Evolutionary conservation across 1,140 invertebrate genomes (phyloP), one percentile per base, ranked within the genome.

Genomic region (Aphis gossypii): DNA sequence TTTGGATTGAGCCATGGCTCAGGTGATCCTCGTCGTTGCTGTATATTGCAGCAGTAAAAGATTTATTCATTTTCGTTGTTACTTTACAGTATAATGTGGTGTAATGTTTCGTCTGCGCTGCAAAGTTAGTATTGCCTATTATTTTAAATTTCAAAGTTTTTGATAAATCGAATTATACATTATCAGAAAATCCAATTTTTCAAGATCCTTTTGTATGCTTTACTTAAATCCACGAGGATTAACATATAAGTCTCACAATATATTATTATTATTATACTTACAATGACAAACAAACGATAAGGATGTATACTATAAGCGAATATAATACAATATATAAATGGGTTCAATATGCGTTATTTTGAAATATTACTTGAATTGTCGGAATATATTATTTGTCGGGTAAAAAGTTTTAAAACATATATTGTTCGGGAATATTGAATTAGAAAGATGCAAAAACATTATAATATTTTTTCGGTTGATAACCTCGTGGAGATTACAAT

Each of bases 91-190:
- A 20, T n/a, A n/a, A 4, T 30, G 30, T 8, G 82, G 7, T 83
- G 35, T 83, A 83, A 41, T 83, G 21, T 83, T 21, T 83, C 35
- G 21, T 9, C 9, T n/a, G 14, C 2, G 44, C 11, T 11, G 84
- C 76, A 4, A 8, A 21, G 21, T 83, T n/a, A 84, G 44, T n/a
- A 51, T 87, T 51, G 46, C 86, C n/a, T 87, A 48, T 87, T 48
- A 87, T 87, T 87, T 87, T 87, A 51, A 51, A 48, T 51, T 87
- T 87, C 44, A 87, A 48, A 87, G 14, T 87, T 87, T 6, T 87
- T 35, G 25, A 48, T 20, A 87, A 87, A 87, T 87, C n/a, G 86
- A 20, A 87, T 87, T 41, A 46, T 86, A 46, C 30, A 30, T 30
- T 46, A 48, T 18, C 25, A 2, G 30, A 35, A 87, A 51, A 48